A percentile compares a stretch with the other conserved stretches of the same genome.
These are phyloP conservation scores for Eupithecia dodoneata DNA, from an alignment of 2,888 invertebrate genomes.

Conservation along the genomic window DNA sequence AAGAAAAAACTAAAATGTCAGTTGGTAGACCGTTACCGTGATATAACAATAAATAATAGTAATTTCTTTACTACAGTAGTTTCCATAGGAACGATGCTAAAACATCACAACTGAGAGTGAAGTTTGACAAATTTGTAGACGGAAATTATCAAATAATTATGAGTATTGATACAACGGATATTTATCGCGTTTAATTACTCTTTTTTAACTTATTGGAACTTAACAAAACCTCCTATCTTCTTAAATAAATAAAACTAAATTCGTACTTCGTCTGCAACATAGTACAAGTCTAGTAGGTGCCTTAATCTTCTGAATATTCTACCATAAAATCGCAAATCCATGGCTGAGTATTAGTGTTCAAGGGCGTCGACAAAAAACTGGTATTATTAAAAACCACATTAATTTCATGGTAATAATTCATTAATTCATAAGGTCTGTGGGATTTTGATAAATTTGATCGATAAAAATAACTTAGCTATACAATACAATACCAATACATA, in stretches of 20 bases:
- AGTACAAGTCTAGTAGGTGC: background rate
- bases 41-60: background rate
- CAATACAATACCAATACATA: too few relatives aligned
- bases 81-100: background rate
- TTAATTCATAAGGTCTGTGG: constrained; percentile 10
- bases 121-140: background rate
- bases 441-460: background rate
- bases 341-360: constrained; percentile 16
- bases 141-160: too few relatives aligned
- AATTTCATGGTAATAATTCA: constrained; percentile 18
- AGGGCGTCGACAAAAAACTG: constrained; percentile 15
- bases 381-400: constrained; percentile 14
- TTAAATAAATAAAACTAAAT: background rate
- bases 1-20: background rate
- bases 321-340: constrained; percentile 16
- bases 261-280: constrained; percentile 1
- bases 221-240: too few relatives aligned
- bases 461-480: background rate
- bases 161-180: too few relatives aligned
- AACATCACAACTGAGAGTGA: background rate
- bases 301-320: constrained; percentile 8
- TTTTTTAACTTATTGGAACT: too few relatives aligned
- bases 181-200: too few relatives aligned
- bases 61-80: background rate
- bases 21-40: background rate